Evolutionary conservation across 2,797 vertebrate species (phyloP).

Genomic region (Anomalospiza imberbis): DNA sequence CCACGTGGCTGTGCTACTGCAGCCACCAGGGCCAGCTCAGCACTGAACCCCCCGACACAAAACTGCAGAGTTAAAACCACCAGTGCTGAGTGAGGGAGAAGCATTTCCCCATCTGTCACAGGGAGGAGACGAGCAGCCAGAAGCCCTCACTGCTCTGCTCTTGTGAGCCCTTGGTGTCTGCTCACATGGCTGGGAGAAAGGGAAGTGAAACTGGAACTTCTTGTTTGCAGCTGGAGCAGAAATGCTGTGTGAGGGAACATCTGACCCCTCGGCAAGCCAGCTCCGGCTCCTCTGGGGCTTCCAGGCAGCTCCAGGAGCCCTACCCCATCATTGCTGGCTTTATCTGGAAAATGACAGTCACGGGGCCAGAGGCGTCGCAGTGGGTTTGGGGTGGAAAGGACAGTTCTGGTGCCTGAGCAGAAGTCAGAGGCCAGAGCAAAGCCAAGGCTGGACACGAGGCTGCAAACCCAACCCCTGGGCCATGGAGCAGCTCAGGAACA

Average conservation of each 20-base stretch:
- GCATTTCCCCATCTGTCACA: neutral
- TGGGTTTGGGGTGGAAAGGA: neutral
- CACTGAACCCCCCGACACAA: accelerated
- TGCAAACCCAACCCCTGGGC: neutral
- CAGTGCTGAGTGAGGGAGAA: neutral
- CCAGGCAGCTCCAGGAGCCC: neutral
- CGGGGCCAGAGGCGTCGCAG: accelerated
- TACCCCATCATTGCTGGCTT: neutral
- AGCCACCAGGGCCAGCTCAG: neutral
- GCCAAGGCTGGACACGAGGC: accelerated
- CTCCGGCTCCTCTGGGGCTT: accelerated
- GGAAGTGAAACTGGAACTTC: neutral
- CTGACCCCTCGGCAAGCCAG: neutral
- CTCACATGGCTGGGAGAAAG: neutral
- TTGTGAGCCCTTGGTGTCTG: neutral
- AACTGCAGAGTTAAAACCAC: accelerated
- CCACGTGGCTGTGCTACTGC: neutral
- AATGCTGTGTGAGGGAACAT: accelerated
- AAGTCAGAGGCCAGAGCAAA: neutral
- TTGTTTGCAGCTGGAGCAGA: neutral
- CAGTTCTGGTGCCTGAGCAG: neutral
- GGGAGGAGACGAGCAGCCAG: neutral
- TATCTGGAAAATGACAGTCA: neutral
- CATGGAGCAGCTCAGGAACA: neutral
- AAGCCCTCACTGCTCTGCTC: neutral